A percentile compares a stretch with the other conserved stretches of the same genome.
Evolutionary conservation across 2,888 invertebrate species (phyloP).

Genomic region (Nomada ferruginata): DNA sequence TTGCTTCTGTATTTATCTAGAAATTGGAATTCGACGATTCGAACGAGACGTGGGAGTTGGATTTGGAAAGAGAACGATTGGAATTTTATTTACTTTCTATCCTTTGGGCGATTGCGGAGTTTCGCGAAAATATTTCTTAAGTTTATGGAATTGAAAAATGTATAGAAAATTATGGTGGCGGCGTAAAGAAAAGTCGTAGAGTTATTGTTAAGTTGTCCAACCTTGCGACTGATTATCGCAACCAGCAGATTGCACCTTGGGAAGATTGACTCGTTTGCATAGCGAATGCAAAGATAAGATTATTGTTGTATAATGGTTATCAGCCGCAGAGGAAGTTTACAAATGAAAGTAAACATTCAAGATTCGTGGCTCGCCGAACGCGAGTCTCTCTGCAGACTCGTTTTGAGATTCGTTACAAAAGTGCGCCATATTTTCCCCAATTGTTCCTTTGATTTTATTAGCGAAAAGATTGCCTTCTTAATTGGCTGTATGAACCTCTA

Average conservation of each 20-base stretch:
- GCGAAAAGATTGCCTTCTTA: too few relatives aligned
- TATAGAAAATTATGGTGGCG: not conserved
- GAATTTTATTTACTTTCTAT: too few relatives aligned
- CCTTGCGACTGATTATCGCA: conserved; percentile 51
- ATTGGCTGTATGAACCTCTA: too few relatives aligned
- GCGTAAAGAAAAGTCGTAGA: conserved; percentile 11
- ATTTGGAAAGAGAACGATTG: not conserved
- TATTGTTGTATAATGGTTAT: conserved; percentile 68
- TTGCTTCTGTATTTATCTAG: too few relatives aligned
- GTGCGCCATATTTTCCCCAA: not conserved
- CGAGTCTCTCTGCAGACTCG: not conserved
- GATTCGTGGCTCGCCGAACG: conserved; percentile 21
- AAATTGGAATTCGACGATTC: too few relatives aligned
- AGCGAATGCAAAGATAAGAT: conserved; percentile 68
- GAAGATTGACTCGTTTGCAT: conserved; percentile 60
- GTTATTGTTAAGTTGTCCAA: conserved; percentile 16
- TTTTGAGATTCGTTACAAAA: not conserved
- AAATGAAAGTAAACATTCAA: conserved; percentile 62
- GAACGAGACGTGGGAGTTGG: not conserved
- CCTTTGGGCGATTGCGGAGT: not conserved
- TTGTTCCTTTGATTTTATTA: not conserved
- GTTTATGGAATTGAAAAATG: not conserved
- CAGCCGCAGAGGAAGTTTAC: conserved; percentile 65
- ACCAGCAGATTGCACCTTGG: conserved; percentile 47
- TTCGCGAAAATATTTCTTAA: not conserved